Conservation (phyloP, 2,113 vertebrate species). For the Ancistrus triradiatus region DNA sequence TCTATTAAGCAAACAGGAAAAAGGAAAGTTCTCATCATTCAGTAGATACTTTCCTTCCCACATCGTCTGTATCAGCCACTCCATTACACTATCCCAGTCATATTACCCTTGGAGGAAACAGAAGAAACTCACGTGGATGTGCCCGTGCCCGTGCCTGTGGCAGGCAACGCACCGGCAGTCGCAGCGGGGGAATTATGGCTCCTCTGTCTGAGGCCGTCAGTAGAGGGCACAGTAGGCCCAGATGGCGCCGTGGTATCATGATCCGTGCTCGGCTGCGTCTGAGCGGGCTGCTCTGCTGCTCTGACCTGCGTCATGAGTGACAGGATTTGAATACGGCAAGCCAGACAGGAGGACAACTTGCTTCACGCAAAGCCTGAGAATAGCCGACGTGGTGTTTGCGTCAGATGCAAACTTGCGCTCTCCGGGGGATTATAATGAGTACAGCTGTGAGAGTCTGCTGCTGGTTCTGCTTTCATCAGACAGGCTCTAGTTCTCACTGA, state of each 20-base stretch:
- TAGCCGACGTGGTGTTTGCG: not conserved
- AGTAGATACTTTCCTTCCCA: not conserved
- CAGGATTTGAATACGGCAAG: not conserved
- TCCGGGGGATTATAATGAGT: constrained; percentile 14
- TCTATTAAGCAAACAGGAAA: too few species aligned
- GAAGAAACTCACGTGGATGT: constrained; percentile 46
- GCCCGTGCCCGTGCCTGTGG: constrained; percentile 18
- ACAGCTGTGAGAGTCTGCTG: constrained; percentile 35
- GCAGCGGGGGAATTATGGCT: constrained; percentile 29
- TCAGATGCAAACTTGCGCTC: constrained; percentile 35
- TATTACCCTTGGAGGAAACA: not conserved
- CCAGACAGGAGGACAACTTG: too few species aligned
- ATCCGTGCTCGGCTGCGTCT: constrained; percentile 1
- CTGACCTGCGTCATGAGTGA: constrained; percentile 10
- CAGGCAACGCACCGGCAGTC: constrained; percentile 38
- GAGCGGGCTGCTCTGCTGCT: constrained; percentile 3
- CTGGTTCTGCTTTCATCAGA: constrained; percentile 8
- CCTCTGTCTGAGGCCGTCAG: constrained; percentile 59
- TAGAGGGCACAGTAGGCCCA: constrained; percentile 28
- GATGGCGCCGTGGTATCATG: constrained; percentile 1
- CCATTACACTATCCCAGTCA: not conserved
- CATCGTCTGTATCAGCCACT: not conserved
- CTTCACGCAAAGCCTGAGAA: not conserved
- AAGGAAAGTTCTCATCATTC: too few species aligned
- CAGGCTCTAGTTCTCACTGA: constrained; percentile 9